These are phyloP conservation scores for Jacana jacana DNA, from an alignment of 2,113 vertebrate species.

Conservation along the genomic window DNA sequence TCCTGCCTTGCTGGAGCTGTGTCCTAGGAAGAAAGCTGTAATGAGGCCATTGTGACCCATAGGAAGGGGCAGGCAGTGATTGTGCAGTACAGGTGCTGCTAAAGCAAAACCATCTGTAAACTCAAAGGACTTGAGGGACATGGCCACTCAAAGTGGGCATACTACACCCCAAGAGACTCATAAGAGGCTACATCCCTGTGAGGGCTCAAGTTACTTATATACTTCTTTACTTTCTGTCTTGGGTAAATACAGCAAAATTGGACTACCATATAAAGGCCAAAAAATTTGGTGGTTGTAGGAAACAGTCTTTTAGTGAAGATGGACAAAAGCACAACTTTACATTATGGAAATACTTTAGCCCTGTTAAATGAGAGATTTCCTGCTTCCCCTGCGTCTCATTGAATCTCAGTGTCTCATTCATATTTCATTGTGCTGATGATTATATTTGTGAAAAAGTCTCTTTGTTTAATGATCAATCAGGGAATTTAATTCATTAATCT, in stretches of 20 bases:
- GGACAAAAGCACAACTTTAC: background rate
- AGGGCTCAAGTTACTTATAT: background rate
- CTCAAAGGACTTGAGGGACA: background rate
- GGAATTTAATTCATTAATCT: constrained; percentile 37
- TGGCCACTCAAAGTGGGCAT: too few species aligned
- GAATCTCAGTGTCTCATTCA: background rate
- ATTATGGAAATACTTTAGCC: background rate
- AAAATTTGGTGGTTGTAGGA: background rate
- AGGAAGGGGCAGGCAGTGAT: background rate
- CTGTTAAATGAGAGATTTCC: background rate
- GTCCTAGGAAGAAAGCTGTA: too few species aligned
- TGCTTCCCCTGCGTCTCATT: background rate
- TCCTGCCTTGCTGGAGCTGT: background rate
- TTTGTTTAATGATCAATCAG: constrained; percentile 35
- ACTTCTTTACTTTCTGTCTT: background rate
- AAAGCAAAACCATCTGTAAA: background rate
- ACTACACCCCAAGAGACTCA: rapidly evolving
- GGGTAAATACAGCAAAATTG: background rate
- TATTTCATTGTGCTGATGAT: constrained; percentile 25
- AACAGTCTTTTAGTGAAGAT: background rate
- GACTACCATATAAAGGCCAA: rapidly evolving
- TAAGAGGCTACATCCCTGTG: background rate
- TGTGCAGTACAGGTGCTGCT: rapidly evolving
- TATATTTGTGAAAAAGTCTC: background rate
- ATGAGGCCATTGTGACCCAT: background rate